Evolutionary conservation across 2,888 invertebrate genomes (phyloP).

Genomic region (Cremastobaeus sp.): DNA sequence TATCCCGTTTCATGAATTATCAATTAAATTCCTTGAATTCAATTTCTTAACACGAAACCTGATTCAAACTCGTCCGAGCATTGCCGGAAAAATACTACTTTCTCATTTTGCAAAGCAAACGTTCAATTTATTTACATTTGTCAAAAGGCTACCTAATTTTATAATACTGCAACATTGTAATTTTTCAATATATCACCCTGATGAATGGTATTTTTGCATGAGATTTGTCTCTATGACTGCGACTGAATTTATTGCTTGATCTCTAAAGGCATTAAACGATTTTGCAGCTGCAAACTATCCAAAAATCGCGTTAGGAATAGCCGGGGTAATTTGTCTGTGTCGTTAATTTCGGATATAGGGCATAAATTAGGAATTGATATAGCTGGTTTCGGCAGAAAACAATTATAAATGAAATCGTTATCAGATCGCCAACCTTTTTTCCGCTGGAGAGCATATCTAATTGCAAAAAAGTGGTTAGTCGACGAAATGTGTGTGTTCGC

Average conservation of each 20-base stretch:
- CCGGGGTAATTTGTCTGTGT: background rate
- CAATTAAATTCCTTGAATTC: constrained; percentile 37
- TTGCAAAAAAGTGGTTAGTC: constrained; percentile 41
- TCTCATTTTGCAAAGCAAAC: constrained; percentile 14
- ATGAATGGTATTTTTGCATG: constrained; percentile 32
- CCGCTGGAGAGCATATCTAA: constrained; percentile 37
- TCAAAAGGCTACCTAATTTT: constrained; percentile 29
- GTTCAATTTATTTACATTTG: constrained; percentile 41
- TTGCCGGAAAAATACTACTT: constrained; percentile 16
- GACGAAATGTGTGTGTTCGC: constrained; percentile 18
- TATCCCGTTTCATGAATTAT: constrained; percentile 46
- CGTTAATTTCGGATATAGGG: background rate
- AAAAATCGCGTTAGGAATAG: background rate
- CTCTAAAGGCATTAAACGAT: background rate
- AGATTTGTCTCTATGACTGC: constrained; percentile 23
- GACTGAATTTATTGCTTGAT: constrained; percentile 2
- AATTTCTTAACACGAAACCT: constrained; percentile 37
- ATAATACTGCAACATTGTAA: constrained; percentile 3
- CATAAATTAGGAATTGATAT: too few species aligned
- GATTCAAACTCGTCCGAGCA: constrained; percentile 40
- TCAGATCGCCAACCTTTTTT: constrained; percentile 38
- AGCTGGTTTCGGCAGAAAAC: too few species aligned
- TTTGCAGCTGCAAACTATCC: constrained; percentile 3
- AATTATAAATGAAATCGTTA: too few species aligned
- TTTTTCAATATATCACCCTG: constrained; percentile 28